Base-by-base conservation (phyloP, 35 echinoderm and acorn worm genomes). In the Strongylocentrotus purpuratus region DNA sequence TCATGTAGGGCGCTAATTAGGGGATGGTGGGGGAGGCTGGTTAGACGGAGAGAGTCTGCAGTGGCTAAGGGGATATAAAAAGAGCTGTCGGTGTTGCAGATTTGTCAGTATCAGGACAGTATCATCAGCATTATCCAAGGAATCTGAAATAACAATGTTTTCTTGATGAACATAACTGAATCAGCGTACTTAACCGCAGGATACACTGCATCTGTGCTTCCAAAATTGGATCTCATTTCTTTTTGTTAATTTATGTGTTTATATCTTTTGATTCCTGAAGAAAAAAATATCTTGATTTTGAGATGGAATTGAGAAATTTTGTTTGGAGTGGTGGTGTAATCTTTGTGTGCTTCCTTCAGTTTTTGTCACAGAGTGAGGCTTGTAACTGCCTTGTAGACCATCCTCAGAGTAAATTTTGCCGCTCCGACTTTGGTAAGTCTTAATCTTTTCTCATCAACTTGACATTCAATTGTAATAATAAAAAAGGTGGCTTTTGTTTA, bases 331-430 rank as follows among this genome's bases (percentile, higher is more conserved):
- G 20, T 78, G 65, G 20, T 78, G 65, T 28, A 28, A 7, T 78
- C n/a, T 18, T 78, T 78, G 22, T 50, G 2, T 93, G 91, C 31
- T 58, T 93, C 8, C 10, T 47, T 93, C n/a, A 93, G 47, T 31
- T 93, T 33, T 46, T 93, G 45, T 25, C 48, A 17, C 22, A 25
- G 31, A 58, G 45, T 13, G 45, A 93, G 32, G 91, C 91, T 32
- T 93, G 91, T 46, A 93, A 93, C 31, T 93, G 91, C 48, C 48
- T 93, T 31, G 91, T 93, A 46, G 48, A 93, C n/a, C 91, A 93
- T 55, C 91, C 91, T 25, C 91, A 93, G 31, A 93, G 14, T 50
- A 93, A 93, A 58, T 93, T 22, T 93, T 93, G 91, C 28, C 11
- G 10, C 31, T 33, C 91, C 58, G 91, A 93, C 31, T 93, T 93